Base-by-base conservation (phyloP, 1,140 invertebrate genomes). In the Arion vulgaris region DNA sequence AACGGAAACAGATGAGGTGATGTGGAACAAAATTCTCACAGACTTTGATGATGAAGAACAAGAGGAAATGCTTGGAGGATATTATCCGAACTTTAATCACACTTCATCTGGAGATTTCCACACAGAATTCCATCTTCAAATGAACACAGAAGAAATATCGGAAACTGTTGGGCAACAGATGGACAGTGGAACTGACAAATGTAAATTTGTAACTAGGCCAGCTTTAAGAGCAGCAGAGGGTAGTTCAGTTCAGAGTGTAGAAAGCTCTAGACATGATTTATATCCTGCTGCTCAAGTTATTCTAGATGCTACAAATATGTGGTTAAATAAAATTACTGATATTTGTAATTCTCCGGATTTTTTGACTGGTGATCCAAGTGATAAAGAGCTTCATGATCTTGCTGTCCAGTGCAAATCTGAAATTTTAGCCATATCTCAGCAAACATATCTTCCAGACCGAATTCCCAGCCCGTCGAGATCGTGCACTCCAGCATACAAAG, bases 241-340 rank as follows among this genome's bases (percentile, higher is more conserved):
- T 57, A 19, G 51, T 7, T 57, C 51, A 26, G 9, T 23, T 11
- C 51, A 57, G 51, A 45, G 41, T 45, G 41, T 45, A 5, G 41
- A 15, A 45, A 45, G 41, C 15, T 5, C 15, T 15, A 5, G 41
- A 45, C 15, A 5, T 7, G 41, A 45, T 45, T 15, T 45, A 7
- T 45, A 17, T 41, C 73, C 73, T 4, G 41, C n/a, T 4, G 73
- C 73, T 34, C 11, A 75, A 34, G 73, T 75, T 4, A 75, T 75
- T 13, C 73, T 75, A 7, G 73, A 75, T 28, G 73, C 73, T 9
- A 75, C 73, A 45, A 45, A 75, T 49, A 11, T 53, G n/a, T 75
- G 73, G 73, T 28, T 75, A 23, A 75, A 53, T 51, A 75, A 53
- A 34, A 75, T 53, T 15, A 45, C 41, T 1, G 45, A 75, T 53